These are phyloP conservation scores for Hartigia nigra DNA, from an alignment of 2,888 invertebrate species.

Conservation along the genomic window DNA sequence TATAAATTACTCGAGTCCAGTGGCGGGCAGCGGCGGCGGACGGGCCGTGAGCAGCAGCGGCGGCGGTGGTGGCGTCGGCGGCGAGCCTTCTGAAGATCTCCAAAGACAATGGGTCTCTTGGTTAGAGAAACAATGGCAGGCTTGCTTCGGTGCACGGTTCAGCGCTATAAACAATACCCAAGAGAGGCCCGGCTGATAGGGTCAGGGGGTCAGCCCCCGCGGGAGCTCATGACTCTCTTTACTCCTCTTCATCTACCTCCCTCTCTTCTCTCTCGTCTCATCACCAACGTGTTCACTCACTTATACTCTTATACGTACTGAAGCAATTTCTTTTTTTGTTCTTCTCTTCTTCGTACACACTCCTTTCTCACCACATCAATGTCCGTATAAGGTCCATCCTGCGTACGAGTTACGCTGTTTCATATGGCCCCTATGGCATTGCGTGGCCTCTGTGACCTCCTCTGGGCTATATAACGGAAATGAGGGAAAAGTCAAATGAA, in stretches of 20 bases:
- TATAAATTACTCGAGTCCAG: conserved; percentile 39
- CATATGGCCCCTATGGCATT: not conserved
- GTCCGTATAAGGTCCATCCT: not conserved
- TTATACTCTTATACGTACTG: not conserved
- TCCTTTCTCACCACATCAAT: not conserved
- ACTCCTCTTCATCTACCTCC: conserved; percentile 47
- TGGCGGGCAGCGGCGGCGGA: conserved; percentile 36
- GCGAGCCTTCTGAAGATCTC: conserved; percentile 21
- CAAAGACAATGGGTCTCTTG: conserved; percentile 50
- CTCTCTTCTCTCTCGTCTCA: conserved; percentile 22
- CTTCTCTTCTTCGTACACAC: conserved; percentile 6
- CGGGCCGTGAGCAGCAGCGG: conserved; percentile 19
- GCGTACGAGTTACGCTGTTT: not conserved
- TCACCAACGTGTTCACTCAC: conserved; percentile 4
- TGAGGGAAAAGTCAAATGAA: not conserved
- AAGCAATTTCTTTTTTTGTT: not conserved
- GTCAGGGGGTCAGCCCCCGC: conserved; percentile 60
- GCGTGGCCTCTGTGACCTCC: not conserved
- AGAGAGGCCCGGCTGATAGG: conserved; percentile 57
- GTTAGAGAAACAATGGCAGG: conserved; percentile 46
- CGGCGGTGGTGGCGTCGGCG: conserved; percentile 14
- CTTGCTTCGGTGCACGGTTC: conserved; percentile 37
- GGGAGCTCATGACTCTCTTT: conserved; percentile 62
- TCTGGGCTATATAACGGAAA: conserved; percentile 12
- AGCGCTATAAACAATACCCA: conserved; percentile 56